These are phyloP conservation scores for Helostoma temminkii DNA, from an alignment of 2,797 vertebrate species.

Conservation along the genomic window DNA sequence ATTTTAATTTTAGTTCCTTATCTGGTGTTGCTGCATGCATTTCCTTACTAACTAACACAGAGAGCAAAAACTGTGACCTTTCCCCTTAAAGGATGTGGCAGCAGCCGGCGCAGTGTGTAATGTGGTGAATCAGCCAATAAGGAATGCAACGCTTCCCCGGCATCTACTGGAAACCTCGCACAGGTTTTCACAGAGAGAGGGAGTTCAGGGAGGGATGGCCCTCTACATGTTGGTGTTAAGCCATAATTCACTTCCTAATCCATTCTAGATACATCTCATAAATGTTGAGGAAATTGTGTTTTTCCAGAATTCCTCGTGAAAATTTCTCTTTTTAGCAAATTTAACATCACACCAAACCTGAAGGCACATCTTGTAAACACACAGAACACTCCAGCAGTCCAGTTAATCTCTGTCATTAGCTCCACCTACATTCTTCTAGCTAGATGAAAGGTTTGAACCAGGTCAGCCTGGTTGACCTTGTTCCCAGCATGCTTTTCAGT, in stretches of 20 bases:
- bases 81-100: constrained; percentile 55
- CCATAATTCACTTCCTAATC: not conserved
- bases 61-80: constrained; percentile 65
- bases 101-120: constrained; percentile 44
- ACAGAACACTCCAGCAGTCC: not conserved
- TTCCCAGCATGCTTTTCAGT: not conserved
- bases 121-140: constrained; percentile 61
- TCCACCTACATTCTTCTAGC: not conserved
- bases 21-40: constrained; percentile 19
- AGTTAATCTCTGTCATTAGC: constrained; percentile 6
- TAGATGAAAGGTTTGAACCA: constrained; percentile 12
- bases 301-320: not conserved
- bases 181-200: constrained; percentile 9
- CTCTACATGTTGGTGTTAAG: not conserved
- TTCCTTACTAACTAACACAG: constrained; percentile 36
- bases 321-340: not conserved
- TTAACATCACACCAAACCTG: not conserved
- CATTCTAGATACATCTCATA: not conserved
- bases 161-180: constrained; percentile 53
- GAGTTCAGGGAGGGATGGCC: not conserved
- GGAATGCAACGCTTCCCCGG: constrained; percentile 63
- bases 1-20: constrained; percentile 19
- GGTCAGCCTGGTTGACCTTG: not conserved
- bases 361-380: not conserved
- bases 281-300: not conserved